These are phyloP conservation scores for Anseranas semipalmata DNA, from an alignment of 2,113 vertebrate species.

Conservation along the genomic window DNA sequence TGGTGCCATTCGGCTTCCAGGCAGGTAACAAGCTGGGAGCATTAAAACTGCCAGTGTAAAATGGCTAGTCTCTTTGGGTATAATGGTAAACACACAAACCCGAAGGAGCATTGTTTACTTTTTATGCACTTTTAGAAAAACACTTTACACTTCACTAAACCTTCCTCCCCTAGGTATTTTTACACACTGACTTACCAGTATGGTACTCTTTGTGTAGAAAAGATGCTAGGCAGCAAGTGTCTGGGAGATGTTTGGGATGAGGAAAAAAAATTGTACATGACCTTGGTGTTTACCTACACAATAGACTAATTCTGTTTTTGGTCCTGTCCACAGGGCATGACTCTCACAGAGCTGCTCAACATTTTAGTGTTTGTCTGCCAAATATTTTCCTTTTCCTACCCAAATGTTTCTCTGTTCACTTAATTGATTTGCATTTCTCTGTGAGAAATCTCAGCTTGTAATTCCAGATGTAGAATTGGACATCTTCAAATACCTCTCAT, in stretches of 20 bases:
- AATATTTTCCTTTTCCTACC: constrained; percentile 25
- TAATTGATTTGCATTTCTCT: constrained; percentile 53
- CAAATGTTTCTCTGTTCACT: background rate
- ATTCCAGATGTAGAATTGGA: constrained; percentile 27
- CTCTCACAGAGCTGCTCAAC: background rate
- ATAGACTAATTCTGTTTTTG: background rate
- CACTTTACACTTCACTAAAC: background rate
- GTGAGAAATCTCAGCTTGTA: constrained; percentile 49
- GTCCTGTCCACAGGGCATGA: background rate
- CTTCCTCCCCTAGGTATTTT: background rate
- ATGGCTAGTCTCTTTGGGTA: background rate
- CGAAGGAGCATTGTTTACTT: constrained; percentile 1
- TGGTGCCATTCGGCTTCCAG: background rate
- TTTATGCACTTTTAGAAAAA: constrained; percentile 48
- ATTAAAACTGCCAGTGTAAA: background rate
- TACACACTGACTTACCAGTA: background rate
- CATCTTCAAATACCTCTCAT: background rate
- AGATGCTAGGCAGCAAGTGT: background rate
- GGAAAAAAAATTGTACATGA: background rate
- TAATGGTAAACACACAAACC: background rate
- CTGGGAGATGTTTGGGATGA: constrained; percentile 26
- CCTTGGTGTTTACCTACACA: background rate
- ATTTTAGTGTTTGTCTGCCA: background rate
- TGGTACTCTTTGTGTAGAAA: background rate
- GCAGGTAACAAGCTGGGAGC: background rate